Evolutionary conservation across 2,113 vertebrate genomes (phyloP).

Genomic region (Melanocharis versteri): DNA sequence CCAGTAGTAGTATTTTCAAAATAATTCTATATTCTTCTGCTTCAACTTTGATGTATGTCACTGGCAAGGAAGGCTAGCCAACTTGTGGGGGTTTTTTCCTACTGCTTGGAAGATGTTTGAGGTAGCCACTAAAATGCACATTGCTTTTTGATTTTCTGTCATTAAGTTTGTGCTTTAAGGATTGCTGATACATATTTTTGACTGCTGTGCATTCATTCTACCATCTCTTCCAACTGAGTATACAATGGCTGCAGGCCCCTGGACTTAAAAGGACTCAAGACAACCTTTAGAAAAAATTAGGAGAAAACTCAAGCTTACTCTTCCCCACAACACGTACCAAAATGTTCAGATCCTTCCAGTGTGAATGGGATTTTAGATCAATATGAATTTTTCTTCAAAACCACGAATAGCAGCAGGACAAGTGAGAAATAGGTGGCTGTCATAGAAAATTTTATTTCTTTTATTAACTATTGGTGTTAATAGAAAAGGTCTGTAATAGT

Average conservation of each 20-base stretch:
- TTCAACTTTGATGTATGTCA: neutral
- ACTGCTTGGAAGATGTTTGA: neutral
- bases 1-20: neutral
- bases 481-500: neutral
- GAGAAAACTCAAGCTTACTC: neutral
- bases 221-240: neutral
- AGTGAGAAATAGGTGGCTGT: neutral
- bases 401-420: neutral
- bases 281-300: neutral
- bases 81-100: accelerated
- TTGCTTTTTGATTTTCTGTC: neutral
- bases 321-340: neutral
- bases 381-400: neutral
- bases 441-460: neutral
- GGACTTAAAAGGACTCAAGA: neutral
- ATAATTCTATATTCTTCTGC: neutral
- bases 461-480: neutral
- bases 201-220: neutral
- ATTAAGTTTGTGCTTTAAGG: neutral
- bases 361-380: neutral
- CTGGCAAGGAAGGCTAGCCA: neutral
- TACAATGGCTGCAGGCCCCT: neutral
- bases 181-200: neutral
- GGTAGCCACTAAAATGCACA: neutral
- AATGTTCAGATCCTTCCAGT: neutral